Conservation (phyloP, 2,113 vertebrate species). For the Nymphicus hollandicus region DNA sequence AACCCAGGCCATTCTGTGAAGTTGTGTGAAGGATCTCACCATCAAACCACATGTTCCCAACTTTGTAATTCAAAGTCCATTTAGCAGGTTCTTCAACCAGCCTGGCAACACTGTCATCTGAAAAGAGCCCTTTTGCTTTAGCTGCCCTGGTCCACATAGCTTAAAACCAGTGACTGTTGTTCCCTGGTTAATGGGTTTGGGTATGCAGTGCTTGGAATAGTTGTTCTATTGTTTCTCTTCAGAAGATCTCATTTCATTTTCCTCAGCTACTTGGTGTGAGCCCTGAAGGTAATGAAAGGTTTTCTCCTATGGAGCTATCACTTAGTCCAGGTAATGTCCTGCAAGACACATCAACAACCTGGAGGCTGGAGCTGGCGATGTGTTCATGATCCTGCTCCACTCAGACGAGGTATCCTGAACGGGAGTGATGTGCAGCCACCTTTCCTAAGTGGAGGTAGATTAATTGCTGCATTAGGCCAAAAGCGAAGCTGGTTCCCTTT, state of each 20-base stretch:
- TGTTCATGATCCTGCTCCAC: not conserved
- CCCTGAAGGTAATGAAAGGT: no score
- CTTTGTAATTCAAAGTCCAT: fast-evolving
- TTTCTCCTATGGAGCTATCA: fast-evolving
- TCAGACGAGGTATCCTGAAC: fast-evolving
- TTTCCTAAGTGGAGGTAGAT: not conserved
- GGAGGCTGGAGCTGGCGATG: fast-evolving
- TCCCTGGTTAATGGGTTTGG: not conserved
- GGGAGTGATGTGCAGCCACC: not conserved
- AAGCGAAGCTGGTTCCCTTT: not conserved
- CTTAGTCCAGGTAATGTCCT: not conserved
- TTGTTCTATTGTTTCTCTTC: not conserved
- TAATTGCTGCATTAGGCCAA: not conserved
- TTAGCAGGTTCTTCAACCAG: not conserved
- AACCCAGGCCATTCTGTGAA: not conserved
- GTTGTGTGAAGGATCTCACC: fast-evolving
- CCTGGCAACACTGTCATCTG: fast-evolving
- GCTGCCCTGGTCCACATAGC: not conserved
- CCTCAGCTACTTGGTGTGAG: not conserved
- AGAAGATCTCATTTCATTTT: not conserved
- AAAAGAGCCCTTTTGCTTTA: not conserved
- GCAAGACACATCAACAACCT: not conserved
- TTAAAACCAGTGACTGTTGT: not conserved
- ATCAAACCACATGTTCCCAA: fast-evolving
- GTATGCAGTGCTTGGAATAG: not conserved